Evolutionary conservation across 2,888 invertebrate genomes (phyloP), one percentile per base, ranked within the genome.

Genomic region (Drosophila lutescens): DNA sequence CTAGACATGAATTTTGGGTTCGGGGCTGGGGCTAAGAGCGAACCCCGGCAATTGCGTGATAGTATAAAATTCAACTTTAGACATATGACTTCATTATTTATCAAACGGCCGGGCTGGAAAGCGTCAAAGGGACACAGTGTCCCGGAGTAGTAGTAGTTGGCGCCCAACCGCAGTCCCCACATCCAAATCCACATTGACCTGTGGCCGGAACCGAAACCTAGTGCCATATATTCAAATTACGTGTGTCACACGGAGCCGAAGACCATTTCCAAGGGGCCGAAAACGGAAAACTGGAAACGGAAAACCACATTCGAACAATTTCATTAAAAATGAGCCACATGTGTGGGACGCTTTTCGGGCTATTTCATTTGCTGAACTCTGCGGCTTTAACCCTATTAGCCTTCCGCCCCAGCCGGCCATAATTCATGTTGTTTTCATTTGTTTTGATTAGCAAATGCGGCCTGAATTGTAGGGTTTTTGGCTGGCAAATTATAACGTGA

Each of bases 61-160:
- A 75, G 66, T 68, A 58, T 74, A 78, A 77, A 79, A 88, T 88
- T 89, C 82, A 87, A 87, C 83, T 74, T 76, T 74, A 75, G 88
- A 89, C 78, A 79, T 88, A 87, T 87, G 76, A 90, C 89, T 88
- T 88, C 88, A 88, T 88, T 88, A 88, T 89, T 88, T 90, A 88
- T 88, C 79, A 89, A 82, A 77, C 66, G 56, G 79, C 49, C 61
- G 51, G 66, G 81, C 81, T 78, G 61, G 74, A 71, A 74, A 63
- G 34, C 74, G 74, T 46, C 62, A 56, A 86, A 84, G 66, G 76
- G 78, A 72, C 57, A 38, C 38, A 12, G 38, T 58, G 30, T 30
- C 57, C n/a, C 13, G 54, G 69, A 61, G 80, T 30, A 30, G 7
- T 30, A 8, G 30, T 76, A 86, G 85, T 86, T 73, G 41, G 13